These are phyloP conservation scores for Prochilodus magdalenae DNA, from an alignment of 2,113 vertebrate genomes.

Conservation along the genomic window DNA sequence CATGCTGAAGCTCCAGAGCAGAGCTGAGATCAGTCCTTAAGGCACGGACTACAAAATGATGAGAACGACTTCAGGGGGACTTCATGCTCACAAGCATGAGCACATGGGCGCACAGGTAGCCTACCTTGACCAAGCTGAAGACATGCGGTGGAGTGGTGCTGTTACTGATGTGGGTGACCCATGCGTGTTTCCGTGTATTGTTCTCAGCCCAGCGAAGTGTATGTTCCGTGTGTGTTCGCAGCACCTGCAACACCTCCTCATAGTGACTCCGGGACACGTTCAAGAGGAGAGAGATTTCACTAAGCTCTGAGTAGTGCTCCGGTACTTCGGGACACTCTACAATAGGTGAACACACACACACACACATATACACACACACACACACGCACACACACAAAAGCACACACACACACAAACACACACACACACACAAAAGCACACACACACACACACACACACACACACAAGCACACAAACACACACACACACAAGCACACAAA, in stretches of 20 bases:
- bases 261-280: slow-evolving; percentile 81
- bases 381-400: too few species aligned
- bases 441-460: too few species aligned
- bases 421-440: too few species aligned
- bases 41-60: too few species aligned
- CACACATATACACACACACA: not conserved
- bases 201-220: slow-evolving; percentile 73
- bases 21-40: too few species aligned
- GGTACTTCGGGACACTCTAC: slow-evolving; percentile 81
- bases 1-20: too few species aligned
- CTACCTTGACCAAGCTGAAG: slow-evolving; percentile 79
- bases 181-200: slow-evolving; percentile 81
- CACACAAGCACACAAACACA: too few species aligned
- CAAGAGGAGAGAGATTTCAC: slow-evolving; percentile 80
- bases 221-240: slow-evolving; percentile 79
- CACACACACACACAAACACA: too few species aligned
- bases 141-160: slow-evolving; percentile 63
- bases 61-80: too few species aligned
- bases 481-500: too few species aligned
- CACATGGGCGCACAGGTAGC: not conserved
- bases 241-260: slow-evolving; percentile 78
- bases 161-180: slow-evolving; percentile 80
- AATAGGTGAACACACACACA: not conserved
- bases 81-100: too few species aligned
- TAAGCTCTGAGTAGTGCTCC: slow-evolving; percentile 76